Conservation (phyloP, 2,113 vertebrate genomes). For the Neoarius graeffei region DNA sequence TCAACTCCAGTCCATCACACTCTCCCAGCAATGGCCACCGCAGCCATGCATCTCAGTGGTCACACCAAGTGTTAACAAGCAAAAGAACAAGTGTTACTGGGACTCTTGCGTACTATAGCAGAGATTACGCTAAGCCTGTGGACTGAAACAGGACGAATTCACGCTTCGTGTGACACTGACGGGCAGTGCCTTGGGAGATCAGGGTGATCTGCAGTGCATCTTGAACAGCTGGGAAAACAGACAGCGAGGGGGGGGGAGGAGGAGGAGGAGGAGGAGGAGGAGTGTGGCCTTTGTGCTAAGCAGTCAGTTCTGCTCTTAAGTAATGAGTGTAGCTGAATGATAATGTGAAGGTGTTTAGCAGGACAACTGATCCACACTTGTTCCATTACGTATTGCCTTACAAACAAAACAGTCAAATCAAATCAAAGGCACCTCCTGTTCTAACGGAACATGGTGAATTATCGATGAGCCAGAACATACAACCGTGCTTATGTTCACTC, state of each 20-base stretch:
- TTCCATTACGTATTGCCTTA: conserved; percentile 16
- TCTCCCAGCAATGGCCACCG: background rate
- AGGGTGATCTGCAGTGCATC: conserved; percentile 18
- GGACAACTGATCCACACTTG: background rate
- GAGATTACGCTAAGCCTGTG: background rate
- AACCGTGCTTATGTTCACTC: background rate
- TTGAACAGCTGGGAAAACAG: conserved; percentile 32
- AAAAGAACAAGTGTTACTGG: background rate
- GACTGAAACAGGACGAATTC: background rate
- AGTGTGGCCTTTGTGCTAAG: background rate
- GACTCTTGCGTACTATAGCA: background rate
- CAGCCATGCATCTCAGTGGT: background rate
- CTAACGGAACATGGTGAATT: background rate
- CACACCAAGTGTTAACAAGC: background rate
- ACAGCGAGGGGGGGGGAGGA: background rate
- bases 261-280: background rate
- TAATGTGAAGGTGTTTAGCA: background rate
- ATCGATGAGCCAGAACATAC: conserved; percentile 1
- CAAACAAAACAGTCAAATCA: background rate
- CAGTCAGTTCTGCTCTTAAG: conserved; percentile 13
- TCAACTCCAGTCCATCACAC: background rate
- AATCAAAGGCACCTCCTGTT: background rate
- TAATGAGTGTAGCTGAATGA: background rate
- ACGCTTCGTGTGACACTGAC: background rate
- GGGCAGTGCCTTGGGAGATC: conserved; percentile 23